phyloP scores from a whole-genome alignment of 2,888 invertebrate genomes.

The Monochamus alternatus region DNA sequence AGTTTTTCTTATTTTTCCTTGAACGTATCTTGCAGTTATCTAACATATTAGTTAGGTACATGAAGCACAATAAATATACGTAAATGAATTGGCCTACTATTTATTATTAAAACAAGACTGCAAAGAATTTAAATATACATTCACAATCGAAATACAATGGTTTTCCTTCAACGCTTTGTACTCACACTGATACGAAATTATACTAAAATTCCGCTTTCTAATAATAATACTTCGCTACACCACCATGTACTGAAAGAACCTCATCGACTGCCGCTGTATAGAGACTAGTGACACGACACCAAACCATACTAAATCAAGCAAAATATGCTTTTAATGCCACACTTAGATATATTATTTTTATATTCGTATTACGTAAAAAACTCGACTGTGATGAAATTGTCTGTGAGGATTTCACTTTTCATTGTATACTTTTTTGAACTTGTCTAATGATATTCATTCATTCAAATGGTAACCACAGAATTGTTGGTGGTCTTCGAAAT shows the following conservation, averaged over 20 bases:
- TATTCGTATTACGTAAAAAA: constrained; percentile 24
- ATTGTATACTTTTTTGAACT: constrained; percentile 25
- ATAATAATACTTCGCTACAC: not conserved
- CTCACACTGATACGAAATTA: no score
- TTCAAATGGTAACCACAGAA: constrained; percentile 4
- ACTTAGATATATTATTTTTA: constrained; percentile 28
- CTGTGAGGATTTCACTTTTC: constrained; percentile 29
- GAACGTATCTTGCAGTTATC: no score
- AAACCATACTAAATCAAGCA: constrained; percentile 30
- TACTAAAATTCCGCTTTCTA: not conserved
- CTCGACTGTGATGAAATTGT: constrained; percentile 19
- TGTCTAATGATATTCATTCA: constrained; percentile 6
- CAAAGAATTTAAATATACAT: no score
- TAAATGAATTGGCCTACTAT: no score
- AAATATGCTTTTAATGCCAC: constrained; percentile 27
- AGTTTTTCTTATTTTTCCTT: no score
- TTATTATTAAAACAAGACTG: no score
- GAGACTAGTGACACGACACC: not conserved
- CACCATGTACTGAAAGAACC: constrained; percentile 7
- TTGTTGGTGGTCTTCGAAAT: not conserved
- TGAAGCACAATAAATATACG: no score
- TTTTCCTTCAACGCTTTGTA: no score
- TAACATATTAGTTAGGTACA: no score
- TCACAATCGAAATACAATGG: no score
- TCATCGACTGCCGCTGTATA: not conserved